Conservation (phyloP, 2,113 vertebrate genomes). For the Larimichthys polyactis region DNA sequence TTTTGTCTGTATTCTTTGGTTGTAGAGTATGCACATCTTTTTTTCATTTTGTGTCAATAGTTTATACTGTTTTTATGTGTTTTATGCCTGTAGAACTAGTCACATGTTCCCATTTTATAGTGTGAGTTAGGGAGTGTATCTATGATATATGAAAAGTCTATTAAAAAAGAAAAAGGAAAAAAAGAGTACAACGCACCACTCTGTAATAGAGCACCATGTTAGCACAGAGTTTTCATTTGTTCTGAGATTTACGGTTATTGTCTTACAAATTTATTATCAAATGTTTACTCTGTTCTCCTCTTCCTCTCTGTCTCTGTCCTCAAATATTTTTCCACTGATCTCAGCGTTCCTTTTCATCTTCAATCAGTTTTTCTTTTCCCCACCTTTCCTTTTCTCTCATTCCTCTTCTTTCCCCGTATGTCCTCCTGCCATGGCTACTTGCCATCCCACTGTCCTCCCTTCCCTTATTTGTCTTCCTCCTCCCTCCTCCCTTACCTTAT, state of each 20-base stretch:
- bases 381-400: conserved; percentile 3
- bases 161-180: background rate
- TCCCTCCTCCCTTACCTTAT: background rate
- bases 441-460: conserved; percentile 16
- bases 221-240: conserved; percentile 17
- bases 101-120: background rate
- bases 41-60: conserved; percentile 4
- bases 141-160: background rate
- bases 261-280: conserved; percentile 4
- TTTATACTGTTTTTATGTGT: background rate
- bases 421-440: conserved; percentile 12
- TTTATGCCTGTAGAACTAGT: background rate
- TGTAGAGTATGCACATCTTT: background rate
- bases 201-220: background rate
- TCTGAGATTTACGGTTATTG: background rate
- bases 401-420: background rate
- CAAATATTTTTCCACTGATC: conserved; percentile 37
- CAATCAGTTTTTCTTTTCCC: background rate
- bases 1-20: conserved; percentile 4
- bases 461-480: conserved; percentile 22
- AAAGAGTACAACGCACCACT: background rate
- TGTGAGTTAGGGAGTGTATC: background rate
- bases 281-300: conserved; percentile 8
- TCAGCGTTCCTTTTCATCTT: conserved; percentile 36
- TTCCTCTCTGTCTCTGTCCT: background rate